These are phyloP conservation scores for Patella ulyssiponensis DNA, from an alignment of 2,888 invertebrate species.

Conservation along the genomic window DNA sequence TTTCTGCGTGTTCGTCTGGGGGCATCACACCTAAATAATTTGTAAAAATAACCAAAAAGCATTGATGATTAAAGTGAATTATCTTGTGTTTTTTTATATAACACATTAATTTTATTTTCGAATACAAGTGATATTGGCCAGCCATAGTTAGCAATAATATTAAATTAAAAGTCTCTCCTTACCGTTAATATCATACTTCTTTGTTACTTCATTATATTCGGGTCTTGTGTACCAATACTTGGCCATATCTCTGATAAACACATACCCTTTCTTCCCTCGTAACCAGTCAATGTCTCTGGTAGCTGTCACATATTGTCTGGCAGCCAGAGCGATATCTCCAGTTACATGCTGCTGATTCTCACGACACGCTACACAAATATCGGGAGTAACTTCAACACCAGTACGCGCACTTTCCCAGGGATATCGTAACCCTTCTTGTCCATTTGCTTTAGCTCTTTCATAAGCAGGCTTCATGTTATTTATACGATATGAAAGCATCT, in stretches of 20 bases:
- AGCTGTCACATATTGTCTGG: slow-evolving; percentile 60
- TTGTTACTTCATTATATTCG: slow-evolving; percentile 40
- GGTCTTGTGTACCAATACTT: slow-evolving; percentile 54
- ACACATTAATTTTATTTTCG: too few relatives aligned
- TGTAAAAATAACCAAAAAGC: too few relatives aligned
- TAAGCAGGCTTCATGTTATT: slow-evolving; percentile 33
- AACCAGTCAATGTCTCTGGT: slow-evolving; percentile 58
- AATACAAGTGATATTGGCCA: too few relatives aligned
- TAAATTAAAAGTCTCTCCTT: not conserved
- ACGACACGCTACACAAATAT: slow-evolving; percentile 17
- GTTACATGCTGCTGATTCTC: slow-evolving; percentile 50
- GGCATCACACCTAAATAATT: slow-evolving; percentile 53
- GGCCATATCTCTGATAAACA: slow-evolving; percentile 60
- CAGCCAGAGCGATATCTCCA: slow-evolving; percentile 63
- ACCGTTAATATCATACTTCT: slow-evolving; percentile 61
- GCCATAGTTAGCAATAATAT: too few relatives aligned
- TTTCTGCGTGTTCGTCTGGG: slow-evolving; percentile 46
- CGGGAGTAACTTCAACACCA: slow-evolving; percentile 43
- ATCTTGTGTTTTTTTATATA: too few relatives aligned
- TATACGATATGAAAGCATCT: slow-evolving; percentile 42
- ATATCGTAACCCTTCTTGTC: slow-evolving; percentile 39
- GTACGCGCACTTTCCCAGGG: slow-evolving; percentile 50
- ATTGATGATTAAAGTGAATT: too few relatives aligned
- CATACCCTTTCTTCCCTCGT: slow-evolving; percentile 45
- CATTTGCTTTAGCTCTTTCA: slow-evolving; percentile 35